Conservation (phyloP, 2,797 vertebrate species). For the Bucorvus abyssinicus region DNA sequence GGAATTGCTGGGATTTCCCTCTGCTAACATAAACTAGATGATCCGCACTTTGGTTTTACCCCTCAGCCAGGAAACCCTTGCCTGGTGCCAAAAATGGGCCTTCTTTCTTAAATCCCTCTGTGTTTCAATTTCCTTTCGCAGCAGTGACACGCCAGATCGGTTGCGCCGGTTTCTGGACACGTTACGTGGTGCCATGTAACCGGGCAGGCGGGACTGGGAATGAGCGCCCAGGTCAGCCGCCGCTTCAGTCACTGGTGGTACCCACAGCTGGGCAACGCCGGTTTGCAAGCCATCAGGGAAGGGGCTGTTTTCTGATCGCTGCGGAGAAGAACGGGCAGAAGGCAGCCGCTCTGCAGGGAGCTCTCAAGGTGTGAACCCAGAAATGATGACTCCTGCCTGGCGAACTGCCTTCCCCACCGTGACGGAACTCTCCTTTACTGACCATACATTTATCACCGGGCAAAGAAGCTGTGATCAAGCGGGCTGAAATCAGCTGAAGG, state of each 20-base stretch:
- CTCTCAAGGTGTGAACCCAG: background rate
- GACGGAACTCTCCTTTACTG: background rate
- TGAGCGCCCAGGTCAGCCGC: background rate
- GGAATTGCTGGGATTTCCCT: conserved; percentile 34
- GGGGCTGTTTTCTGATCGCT: background rate
- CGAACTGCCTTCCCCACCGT: background rate
- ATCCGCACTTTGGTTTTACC: conserved; percentile 22
- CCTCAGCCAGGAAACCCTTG: conserved; percentile 35
- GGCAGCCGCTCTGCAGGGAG: background rate
- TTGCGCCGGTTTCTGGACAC: background rate
- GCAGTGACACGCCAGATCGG: background rate
- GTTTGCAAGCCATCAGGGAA: background rate
- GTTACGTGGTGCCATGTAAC: background rate
- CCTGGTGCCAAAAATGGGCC: background rate
- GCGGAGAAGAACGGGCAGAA: background rate
- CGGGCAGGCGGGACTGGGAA: background rate
- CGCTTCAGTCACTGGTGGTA: background rate
- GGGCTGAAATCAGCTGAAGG: background rate
- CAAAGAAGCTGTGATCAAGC: background rate
- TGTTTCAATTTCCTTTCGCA: conserved; percentile 16
- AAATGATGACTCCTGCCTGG: background rate
- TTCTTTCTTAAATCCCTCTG: background rate
- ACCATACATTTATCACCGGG: background rate
- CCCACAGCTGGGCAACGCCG: background rate
- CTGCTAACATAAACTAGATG: background rate